A percentile compares a stretch with the other conserved stretches of the same genome.
phyloP scores from a whole-genome alignment of 2,888 invertebrate genomes.

The Ophion ellenae region DNA sequence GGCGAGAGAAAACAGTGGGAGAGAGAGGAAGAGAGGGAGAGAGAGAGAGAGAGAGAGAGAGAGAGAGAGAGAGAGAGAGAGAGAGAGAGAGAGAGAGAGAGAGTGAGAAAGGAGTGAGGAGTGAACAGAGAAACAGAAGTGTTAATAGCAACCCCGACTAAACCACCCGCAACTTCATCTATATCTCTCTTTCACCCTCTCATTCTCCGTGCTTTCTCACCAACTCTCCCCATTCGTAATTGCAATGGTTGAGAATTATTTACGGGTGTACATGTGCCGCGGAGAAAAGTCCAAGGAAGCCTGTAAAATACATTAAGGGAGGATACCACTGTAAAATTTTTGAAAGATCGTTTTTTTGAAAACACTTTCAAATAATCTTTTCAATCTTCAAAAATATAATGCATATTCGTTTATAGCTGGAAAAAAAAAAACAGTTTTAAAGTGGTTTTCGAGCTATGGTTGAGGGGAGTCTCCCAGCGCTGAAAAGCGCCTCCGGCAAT shows the following conservation, averaged over 20 bases:
- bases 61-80: constrained; percentile 21
- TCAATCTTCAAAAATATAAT: no score
- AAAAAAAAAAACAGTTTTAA: no score
- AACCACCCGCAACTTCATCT: constrained; percentile 58
- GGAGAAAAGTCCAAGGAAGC: neutral
- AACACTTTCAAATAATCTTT: no score
- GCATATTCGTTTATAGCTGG: no score
- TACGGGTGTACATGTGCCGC: neutral
- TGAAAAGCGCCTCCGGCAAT: no score
- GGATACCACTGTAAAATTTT: no score
- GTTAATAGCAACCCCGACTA: constrained; percentile 80
- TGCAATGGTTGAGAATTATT: constrained; percentile 26
- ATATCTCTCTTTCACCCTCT: constrained; percentile 51
- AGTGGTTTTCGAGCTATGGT: no score
- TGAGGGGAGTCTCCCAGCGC: no score
- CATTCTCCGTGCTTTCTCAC: constrained; percentile 30
- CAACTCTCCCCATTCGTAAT: constrained; percentile 37
- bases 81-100: constrained; percentile 14
- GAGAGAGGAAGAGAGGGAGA: neutral
- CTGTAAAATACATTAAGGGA: constrained; percentile 9
- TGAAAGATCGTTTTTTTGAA: no score
- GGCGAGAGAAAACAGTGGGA: neutral
- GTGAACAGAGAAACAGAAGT: constrained; percentile 73
- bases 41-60: constrained; percentile 36
- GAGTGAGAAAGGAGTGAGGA: neutral